Conservation (phyloP, 2,888 invertebrate species). For the Trissonchulus latispiculum region DNA sequence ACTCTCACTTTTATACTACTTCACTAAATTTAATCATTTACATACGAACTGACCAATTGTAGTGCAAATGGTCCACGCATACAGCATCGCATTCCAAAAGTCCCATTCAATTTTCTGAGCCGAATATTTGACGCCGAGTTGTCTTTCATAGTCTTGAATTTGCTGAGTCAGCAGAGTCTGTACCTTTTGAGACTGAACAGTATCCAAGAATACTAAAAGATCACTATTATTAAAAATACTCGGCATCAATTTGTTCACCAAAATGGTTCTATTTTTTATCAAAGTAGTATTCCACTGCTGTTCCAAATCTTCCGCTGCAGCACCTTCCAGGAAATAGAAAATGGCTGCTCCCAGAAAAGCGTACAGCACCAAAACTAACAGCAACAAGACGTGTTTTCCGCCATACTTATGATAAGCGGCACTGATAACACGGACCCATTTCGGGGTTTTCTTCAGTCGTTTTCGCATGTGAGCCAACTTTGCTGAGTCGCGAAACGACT, state of each 20-base stretch:
- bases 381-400: conserved; percentile 19
- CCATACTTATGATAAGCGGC: conserved; percentile 20
- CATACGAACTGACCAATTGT: conserved; percentile 35
- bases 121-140: conserved; percentile 34
- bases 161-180: conserved; percentile 22
- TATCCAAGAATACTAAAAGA: conserved; percentile 34
- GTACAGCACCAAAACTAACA: conserved; percentile 20
- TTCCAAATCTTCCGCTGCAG: conserved; percentile 9
- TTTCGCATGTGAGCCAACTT: not conserved
- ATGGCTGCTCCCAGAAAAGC: conserved; percentile 21
- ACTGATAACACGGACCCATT: conserved; percentile 8
- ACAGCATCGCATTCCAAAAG: conserved; percentile 41
- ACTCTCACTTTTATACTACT: no score
- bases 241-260: conserved; percentile 32
- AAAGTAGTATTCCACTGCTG: not conserved
- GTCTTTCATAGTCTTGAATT: conserved; percentile 32
- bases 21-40: no score
- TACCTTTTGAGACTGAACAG: conserved; percentile 31
- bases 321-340: conserved; percentile 18
- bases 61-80: conserved; percentile 38
- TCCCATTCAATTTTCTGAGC: conserved; percentile 40
- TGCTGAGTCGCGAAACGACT: not conserved
- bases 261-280: conserved; percentile 29
- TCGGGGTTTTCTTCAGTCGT: not conserved
- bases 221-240: conserved; percentile 36